These are phyloP conservation scores for Aphelinus atriplicis DNA, from an alignment of 1,140 invertebrate genomes.

Conservation along the genomic window DNA sequence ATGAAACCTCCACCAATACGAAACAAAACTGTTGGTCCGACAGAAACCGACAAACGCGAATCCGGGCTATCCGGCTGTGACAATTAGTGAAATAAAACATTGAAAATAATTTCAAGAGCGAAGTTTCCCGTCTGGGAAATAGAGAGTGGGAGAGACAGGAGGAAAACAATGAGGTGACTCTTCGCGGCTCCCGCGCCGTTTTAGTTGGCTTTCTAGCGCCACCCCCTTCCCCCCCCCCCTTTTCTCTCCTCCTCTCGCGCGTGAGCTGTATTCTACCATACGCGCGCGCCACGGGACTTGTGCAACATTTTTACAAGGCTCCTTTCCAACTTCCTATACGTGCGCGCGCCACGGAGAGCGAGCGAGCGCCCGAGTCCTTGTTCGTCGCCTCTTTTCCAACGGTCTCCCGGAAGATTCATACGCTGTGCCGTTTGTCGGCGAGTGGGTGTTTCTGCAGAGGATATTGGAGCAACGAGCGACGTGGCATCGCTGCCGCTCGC, in stretches of 20 bases:
- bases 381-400: neutral
- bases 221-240: neutral
- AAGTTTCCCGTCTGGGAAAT: neutral
- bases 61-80: too few species aligned
- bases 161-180: neutral
- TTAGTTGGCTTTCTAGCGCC: slow-evolving; percentile 38
- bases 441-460: too few species aligned
- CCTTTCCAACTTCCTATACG: slow-evolving; percentile 38
- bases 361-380: neutral
- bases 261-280: slow-evolving; percentile 15
- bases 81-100: too few species aligned
- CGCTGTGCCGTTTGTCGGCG: too few species aligned
- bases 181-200: slow-evolving; percentile 5
- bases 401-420: too few species aligned
- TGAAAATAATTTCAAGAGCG: too few species aligned
- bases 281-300: slow-evolving; percentile 5
- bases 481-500: too few species aligned
- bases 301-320: slow-evolving; percentile 36
- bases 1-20: too few species aligned
- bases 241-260: neutral
- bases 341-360: neutral
- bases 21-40: too few species aligned
- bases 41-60: too few species aligned
- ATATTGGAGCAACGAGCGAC: too few species aligned
- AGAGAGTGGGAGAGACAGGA: neutral